A percentile compares a stretch with the other conserved stretches of the same genome.
These are phyloP conservation scores for Spilosoma lubricipeda DNA, from an alignment of 2,888 invertebrate species.

Conservation along the genomic window DNA sequence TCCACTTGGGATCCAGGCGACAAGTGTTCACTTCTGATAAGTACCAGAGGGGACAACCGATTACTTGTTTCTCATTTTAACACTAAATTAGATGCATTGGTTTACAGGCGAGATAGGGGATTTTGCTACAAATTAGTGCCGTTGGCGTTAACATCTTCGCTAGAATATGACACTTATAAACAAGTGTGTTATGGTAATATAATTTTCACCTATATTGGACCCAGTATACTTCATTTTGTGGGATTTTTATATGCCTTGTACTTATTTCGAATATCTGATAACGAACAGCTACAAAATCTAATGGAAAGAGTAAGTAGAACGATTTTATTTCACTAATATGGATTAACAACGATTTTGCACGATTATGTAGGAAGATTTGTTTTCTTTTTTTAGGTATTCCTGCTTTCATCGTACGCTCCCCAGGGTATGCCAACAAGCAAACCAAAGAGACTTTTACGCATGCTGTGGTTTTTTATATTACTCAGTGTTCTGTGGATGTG, in stretches of 20 bases:
- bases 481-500: slow-evolving; percentile 90
- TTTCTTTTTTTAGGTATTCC: slow-evolving; percentile 85
- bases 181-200: slow-evolving; percentile 90
- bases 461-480: slow-evolving; percentile 90
- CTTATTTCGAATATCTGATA: slow-evolving; percentile 91
- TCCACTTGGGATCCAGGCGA: no score
- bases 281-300: slow-evolving; percentile 93
- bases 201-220: slow-evolving; percentile 90
- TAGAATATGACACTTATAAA: slow-evolving; percentile 83
- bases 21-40: no score
- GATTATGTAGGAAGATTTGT: neutral
- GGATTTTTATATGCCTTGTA: slow-evolving; percentile 91
- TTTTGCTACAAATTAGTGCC: slow-evolving; percentile 88
- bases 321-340: neutral
- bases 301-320: slow-evolving; percentile 90
- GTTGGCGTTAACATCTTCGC: slow-evolving; percentile 72
- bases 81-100: neutral
- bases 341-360: neutral
- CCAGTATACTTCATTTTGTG: slow-evolving; percentile 89
- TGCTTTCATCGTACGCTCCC: slow-evolving; percentile 89
- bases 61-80: neutral
- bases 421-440: slow-evolving; percentile 87
- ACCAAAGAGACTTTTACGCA: slow-evolving; percentile 89
- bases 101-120: slow-evolving; percentile 89
- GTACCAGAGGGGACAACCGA: no score